Evolutionary conservation across 2,888 invertebrate species (phyloP), one percentile per base, ranked within the genome.

Genomic region (Schrankia costaestrigalis): DNA sequence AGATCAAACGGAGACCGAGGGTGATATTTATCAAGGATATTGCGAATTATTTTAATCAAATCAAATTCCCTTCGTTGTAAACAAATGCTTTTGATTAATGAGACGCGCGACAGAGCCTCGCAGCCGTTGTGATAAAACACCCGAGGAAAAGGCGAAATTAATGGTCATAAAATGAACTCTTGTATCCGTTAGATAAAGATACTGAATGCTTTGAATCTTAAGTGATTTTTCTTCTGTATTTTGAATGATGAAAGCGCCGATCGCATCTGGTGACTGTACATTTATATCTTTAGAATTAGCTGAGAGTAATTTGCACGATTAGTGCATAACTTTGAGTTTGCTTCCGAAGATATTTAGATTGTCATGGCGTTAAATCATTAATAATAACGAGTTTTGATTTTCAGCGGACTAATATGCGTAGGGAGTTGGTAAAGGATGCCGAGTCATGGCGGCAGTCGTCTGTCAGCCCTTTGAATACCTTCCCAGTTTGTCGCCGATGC

Each of bases 31-130:
- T 86, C 86, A 87, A 86, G 85, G 87, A 87, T 87, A 86, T 87
- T 87, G 86, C 85, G 85, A 84, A 87, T 86, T 87, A 87, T 87
- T 87, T 86, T 87, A 87, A 87, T 87, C 86, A 87, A 87, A 86
- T 87, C 86, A 86, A 86, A 87, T 85, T 87, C 85, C 84, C 85
- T 85, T 80, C 85, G 80, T 85, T 87, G 86, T 87, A 87, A 87
- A 87, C 87, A 87, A 87, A 87, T 87, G 87, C 82, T 86, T 86
- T 86, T 87, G 87, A 87, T 87, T 87, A 87, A 87, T 87, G 87
- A 83, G 86, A 81, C 86, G 75, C 78, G 86, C 86, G 86, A 86
- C 87, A 84, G 85, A 84, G 82, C 70, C 71, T 75, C 82, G 79
- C 82, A 82, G 81, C 78, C 77, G 81, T 74, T 79, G 76, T 76